A percentile compares a stretch with the other conserved stretches of the same genome.
Conservation (phyloP, 2,888 invertebrate genomes). For the Stenotaenia linearis region DNA sequence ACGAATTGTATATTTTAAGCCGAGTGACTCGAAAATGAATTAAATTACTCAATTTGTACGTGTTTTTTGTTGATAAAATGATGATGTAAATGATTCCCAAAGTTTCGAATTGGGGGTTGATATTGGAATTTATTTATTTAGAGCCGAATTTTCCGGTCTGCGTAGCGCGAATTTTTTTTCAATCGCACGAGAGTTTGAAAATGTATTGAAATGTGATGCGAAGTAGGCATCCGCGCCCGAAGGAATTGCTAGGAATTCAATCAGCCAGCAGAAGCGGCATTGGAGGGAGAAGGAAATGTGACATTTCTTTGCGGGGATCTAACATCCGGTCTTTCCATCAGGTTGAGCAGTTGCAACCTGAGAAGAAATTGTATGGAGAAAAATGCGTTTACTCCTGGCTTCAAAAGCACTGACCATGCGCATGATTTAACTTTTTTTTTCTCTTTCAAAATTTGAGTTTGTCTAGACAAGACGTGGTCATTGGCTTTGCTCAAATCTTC, state of each 20-base stretch:
- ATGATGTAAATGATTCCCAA: neutral
- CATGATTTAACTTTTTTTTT: neutral
- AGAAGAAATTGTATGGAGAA: neutral
- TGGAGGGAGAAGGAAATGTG: neutral
- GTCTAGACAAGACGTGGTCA: neutral
- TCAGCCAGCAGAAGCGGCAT: neutral
- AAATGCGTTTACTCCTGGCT: neutral
- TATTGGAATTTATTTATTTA: neutral
- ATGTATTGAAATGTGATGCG: neutral
- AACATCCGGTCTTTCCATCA: conserved; percentile 21
- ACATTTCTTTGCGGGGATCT: conserved; percentile 12
- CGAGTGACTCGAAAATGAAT: neutral
- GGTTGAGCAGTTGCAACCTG: neutral
- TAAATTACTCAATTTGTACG: neutral
- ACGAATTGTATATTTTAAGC: neutral
- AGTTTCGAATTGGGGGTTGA: neutral
- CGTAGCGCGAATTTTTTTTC: neutral
- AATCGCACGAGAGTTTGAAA: neutral
- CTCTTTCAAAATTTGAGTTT: neutral
- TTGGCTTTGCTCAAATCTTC: neutral
- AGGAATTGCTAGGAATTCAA: conserved; percentile 21
- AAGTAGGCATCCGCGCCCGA: neutral
- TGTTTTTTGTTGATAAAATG: neutral
- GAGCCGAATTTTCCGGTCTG: neutral
- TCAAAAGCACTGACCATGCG: conserved; percentile 8